A percentile compares a stretch with the other conserved stretches of the same genome.
These are phyloP conservation scores for Actenoides lindsayi DNA, from an alignment of 2,113 vertebrate species.

Conservation along the genomic window DNA sequence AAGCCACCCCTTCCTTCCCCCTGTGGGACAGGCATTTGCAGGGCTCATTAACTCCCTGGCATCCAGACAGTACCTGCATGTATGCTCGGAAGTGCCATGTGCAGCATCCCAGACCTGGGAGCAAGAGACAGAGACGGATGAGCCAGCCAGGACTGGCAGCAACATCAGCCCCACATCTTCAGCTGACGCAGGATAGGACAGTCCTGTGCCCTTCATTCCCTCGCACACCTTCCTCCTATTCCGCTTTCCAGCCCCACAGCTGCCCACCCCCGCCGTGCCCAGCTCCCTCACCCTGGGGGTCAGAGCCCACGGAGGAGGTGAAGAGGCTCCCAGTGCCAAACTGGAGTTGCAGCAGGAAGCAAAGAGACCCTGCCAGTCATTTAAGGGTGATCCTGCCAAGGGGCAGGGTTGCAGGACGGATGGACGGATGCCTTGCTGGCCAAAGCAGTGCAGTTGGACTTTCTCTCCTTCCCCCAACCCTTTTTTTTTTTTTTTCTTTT, in stretches of 20 bases:
- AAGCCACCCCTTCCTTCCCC: neutral
- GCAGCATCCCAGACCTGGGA: neutral
- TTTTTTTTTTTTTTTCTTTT: constrained; percentile 14
- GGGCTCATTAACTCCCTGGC: neutral
- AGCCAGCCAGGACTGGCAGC: neutral
- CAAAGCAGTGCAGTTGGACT: constrained; percentile 1
- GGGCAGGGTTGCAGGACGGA: neutral
- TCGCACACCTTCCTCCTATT: neutral
- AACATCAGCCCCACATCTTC: neutral
- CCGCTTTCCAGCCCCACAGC: neutral
- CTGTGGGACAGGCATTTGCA: neutral
- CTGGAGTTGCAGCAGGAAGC: neutral
- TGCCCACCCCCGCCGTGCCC: fast-evolving
- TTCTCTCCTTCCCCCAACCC: constrained; percentile 13
- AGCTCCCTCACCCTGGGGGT: neutral
- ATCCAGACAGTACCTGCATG: neutral
- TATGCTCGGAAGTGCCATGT: neutral
- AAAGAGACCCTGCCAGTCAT: neutral
- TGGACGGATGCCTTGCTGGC: neutral
- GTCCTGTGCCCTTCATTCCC: neutral
- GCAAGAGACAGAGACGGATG: neutral
- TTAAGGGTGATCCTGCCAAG: neutral
- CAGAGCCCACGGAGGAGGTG: neutral
- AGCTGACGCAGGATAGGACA: neutral
- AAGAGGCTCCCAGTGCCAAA: neutral